phyloP scores from a whole-genome alignment of 2,113 vertebrate species.

The Stigmatopora nigra region DNA sequence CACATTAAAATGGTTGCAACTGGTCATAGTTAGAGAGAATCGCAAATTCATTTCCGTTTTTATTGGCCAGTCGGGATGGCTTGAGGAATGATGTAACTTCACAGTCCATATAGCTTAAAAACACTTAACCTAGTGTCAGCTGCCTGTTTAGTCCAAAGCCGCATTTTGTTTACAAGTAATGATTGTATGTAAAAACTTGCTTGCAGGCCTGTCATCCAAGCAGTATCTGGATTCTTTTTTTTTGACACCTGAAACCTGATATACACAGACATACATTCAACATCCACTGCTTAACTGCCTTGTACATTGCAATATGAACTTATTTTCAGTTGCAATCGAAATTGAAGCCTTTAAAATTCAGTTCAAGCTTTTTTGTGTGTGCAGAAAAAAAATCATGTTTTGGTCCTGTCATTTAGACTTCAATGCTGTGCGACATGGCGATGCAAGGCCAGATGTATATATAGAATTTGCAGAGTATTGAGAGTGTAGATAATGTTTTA shows the following conservation, averaged over 20 bases:
- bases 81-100: constrained; percentile 32
- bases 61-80: constrained; percentile 33
- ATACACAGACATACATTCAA: constrained; percentile 45
- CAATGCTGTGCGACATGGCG: constrained; percentile 83
- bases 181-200: constrained; percentile 68
- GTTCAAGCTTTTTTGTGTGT: constrained; percentile 80
- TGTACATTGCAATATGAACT: constrained; percentile 87
- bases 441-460: constrained; percentile 82
- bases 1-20: constrained; percentile 49
- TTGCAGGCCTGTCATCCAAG: constrained; percentile 50
- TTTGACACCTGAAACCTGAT: constrained; percentile 33
- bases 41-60: constrained; percentile 36
- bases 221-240: constrained; percentile 54
- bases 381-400: constrained; percentile 80
- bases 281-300: constrained; percentile 81
- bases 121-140: constrained; percentile 42
- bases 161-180: constrained; percentile 71
- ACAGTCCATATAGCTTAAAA: constrained; percentile 31
- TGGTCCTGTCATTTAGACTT: constrained; percentile 78
- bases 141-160: constrained; percentile 66
- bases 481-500: constrained; percentile 96
- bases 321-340: constrained; percentile 80
- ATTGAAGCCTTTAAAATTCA: constrained; percentile 88
- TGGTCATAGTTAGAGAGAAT: constrained; percentile 26
- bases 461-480: constrained; percentile 86